Evolutionary conservation across 2,888 invertebrate species (phyloP).

Genomic region (Tanypteryx hageni): DNA sequence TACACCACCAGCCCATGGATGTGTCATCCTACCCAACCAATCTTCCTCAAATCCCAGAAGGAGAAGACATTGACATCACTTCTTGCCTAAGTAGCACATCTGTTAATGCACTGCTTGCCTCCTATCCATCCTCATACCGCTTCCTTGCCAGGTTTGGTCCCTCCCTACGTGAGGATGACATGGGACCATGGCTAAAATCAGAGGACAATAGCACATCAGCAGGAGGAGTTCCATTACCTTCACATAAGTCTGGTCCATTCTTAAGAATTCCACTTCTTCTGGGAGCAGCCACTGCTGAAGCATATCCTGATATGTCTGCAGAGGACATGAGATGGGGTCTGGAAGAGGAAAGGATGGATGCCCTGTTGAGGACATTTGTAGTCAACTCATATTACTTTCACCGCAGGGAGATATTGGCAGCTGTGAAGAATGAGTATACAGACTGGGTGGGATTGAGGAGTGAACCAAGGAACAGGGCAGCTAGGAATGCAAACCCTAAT

Average conservation of each 20-base stretch:
- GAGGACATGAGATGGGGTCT: constrained; percentile 89
- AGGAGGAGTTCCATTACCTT: constrained; percentile 79
- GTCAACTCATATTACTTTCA: constrained; percentile 93
- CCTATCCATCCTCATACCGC: constrained; percentile 76
- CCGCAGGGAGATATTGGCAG: constrained; percentile 91
- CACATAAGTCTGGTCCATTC: constrained; percentile 81
- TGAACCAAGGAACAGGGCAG: not conserved
- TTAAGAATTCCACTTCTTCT: constrained; percentile 84
- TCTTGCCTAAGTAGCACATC: constrained; percentile 83
- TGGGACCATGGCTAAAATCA: constrained; percentile 75
- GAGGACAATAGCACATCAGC: constrained; percentile 79
- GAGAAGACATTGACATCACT: constrained; percentile 78
- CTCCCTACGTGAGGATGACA: constrained; percentile 80
- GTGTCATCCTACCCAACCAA: not conserved
- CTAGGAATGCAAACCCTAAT: not conserved
- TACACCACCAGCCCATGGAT: not conserved
- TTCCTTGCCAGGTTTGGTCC: constrained; percentile 88
- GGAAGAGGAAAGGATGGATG: constrained; percentile 86
- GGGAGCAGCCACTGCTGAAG: constrained; percentile 84
- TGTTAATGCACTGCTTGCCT: constrained; percentile 80
- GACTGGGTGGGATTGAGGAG: constrained; percentile 81
- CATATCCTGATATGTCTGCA: constrained; percentile 85
- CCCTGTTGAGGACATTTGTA: constrained; percentile 81
- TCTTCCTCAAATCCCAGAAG: constrained; percentile 70
- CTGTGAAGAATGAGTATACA: constrained; percentile 92